Base-by-base conservation (phyloP, 1,140 invertebrate species). In the Planococcus citri region DNA sequence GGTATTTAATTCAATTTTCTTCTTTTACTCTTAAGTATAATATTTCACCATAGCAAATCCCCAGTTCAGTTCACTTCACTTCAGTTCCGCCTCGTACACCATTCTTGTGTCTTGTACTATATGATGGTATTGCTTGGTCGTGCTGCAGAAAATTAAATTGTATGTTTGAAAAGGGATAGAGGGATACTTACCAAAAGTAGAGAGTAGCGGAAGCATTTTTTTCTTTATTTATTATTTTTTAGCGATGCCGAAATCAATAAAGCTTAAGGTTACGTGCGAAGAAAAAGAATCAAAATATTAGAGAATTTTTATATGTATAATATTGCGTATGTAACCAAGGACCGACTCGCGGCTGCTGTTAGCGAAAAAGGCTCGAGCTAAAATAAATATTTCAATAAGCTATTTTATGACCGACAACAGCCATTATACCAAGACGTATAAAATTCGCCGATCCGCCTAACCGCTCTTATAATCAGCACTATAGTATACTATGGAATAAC, bases 1-100 rank as follows among this genome's bases (percentile, higher is more conserved):
- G 74, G 75, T 76, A 72, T 61, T 51, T 33, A 33, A 33, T 33
- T 33, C 29, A 33, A 33, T 33, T 33, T 33, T 24, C 27, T 17
- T 41, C 25, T 22, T 22, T 33, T 33, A 33, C 29, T 33, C 29
- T 33, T 33, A 33, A 33, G 29, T 33, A 33, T 33, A 33, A 33
- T 33, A 33, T 33, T 33, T 33, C 29, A 33, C 29, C 4, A 33
- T 33, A 33, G 29, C 29, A 33, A 33, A 33, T 33, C 29, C 29
- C 29, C 29, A 33, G 29, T 33, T 33, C 29, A n/a, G n/a, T n/a
- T n/a, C 29, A 12, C 29, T 6, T 3, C 29, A 12, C 12, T 6
- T 33, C 4, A 33, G 29, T 12, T 33, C 4, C 29, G 29, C 29
- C 29, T 3, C 29, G n/a, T n/a, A n/a, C n/a, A n/a, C n/a, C n/a